Percentiles rank a stretch among this genome's conserved stretches.
phyloP scores from a whole-genome alignment of 2,888 invertebrate genomes.

The Torymus aiolomorphi region DNA sequence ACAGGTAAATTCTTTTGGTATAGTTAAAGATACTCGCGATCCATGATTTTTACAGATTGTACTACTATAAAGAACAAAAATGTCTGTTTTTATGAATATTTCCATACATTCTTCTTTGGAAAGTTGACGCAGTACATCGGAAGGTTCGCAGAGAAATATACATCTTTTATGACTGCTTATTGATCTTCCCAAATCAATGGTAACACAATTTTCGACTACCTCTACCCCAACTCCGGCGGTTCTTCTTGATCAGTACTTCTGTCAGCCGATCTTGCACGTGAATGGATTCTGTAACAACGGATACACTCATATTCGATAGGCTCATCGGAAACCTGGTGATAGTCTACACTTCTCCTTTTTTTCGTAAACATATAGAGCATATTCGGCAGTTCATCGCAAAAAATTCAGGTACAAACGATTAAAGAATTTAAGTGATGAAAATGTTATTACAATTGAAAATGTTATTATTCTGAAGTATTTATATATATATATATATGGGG shows the following conservation, averaged over 20 bases:
- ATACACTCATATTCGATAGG: too few relatives aligned
- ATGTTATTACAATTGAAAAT: background rate
- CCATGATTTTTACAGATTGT: background rate
- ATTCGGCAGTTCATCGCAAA: background rate
- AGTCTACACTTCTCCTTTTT: background rate
- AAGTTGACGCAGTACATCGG: background rate
- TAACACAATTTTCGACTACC: background rate
- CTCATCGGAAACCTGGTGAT: too few relatives aligned
- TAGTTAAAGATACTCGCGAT: background rate
- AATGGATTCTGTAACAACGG: too few relatives aligned
- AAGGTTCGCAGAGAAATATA: background rate
- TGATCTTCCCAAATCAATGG: background rate
- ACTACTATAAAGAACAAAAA: background rate
- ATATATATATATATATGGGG: too few relatives aligned
- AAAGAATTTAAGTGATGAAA: background rate
- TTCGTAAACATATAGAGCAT: background rate
- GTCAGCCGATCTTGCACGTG: background rate
- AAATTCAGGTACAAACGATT: background rate
- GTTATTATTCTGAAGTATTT: too few relatives aligned
- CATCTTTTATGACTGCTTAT: background rate
- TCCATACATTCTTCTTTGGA: background rate
- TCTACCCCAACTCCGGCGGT: background rate
- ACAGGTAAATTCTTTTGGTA: background rate
- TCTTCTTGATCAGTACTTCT: background rate
- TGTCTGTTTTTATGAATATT: background rate